A percentile compares a stretch with the other conserved stretches of the same genome.
These are phyloP conservation scores for Tiliacea aurago DNA, from an alignment of 2,888 invertebrate species.

Conservation along the genomic window DNA sequence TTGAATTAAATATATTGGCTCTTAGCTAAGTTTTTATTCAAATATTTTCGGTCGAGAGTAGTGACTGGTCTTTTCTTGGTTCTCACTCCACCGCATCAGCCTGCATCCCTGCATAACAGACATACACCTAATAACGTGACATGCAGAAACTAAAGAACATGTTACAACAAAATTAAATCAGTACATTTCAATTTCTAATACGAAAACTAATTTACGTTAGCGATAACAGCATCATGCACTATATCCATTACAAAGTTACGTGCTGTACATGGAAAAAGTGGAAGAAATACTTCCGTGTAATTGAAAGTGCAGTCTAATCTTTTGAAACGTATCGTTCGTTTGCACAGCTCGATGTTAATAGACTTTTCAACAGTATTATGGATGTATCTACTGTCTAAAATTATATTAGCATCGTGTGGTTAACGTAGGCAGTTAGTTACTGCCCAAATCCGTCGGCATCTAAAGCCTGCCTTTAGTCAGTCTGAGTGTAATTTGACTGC, in stretches of 20 bases:
- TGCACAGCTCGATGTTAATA: constrained; percentile 12
- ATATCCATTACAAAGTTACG: constrained; percentile 52
- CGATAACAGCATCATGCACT: constrained; percentile 53
- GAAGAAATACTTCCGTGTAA: constrained; percentile 42
- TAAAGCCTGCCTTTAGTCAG: neutral
- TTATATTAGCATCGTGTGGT: neutral
- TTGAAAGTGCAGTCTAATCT: constrained; percentile 46
- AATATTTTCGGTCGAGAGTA: neutral
- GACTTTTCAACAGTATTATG: constrained; percentile 6
- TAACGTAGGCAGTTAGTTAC: neutral
- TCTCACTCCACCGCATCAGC: neutral
- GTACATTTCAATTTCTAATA: constrained; percentile 35
- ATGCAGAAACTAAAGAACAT: neutral
- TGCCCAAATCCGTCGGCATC: neutral
- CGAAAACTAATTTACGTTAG: constrained; percentile 25
- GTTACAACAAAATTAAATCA: constrained; percentile 25
- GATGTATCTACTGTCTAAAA: neutral
- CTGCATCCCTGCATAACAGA: neutral
- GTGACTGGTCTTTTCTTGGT: no score
- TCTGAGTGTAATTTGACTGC: no score
- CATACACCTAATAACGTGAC: neutral
- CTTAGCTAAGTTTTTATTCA: neutral
- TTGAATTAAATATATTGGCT: neutral
- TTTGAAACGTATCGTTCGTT: constrained; percentile 35
- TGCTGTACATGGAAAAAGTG: constrained; percentile 14